A percentile compares a stretch with the other conserved stretches of the same genome.
Evolutionary conservation across 2,888 invertebrate species (phyloP).

Genomic region (Lymantria dispar): DNA sequence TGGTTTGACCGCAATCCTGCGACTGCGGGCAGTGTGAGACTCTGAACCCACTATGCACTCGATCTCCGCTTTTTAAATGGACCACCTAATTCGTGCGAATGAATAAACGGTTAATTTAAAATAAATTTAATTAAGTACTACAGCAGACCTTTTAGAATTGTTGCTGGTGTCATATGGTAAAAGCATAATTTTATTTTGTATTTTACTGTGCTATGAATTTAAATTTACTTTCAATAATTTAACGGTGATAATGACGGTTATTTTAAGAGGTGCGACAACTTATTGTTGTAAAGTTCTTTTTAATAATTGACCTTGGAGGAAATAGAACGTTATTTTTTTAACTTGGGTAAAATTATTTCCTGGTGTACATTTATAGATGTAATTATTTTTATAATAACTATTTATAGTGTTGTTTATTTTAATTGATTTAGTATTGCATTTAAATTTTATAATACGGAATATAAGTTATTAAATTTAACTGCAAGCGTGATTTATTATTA

Average conservation of each 20-base stretch:
- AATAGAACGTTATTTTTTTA: slow-evolving; percentile 24
- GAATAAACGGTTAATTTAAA: no score
- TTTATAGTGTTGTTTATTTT: not conserved
- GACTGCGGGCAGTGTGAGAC: no score
- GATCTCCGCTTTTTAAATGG: no score
- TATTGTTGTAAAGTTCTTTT: not conserved
- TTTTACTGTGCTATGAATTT: no score
- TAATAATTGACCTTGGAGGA: slow-evolving; percentile 18
- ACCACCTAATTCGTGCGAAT: no score
- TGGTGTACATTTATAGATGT: slow-evolving; percentile 10
- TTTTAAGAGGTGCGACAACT: not conserved
- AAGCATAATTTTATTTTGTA: no score
- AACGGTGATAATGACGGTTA: not conserved
- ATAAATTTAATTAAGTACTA: no score
- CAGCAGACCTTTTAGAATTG: no score
- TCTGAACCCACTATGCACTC: no score
- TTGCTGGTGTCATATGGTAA: no score
- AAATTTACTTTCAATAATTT: not conserved
- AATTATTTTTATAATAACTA: slow-evolving; percentile 2
- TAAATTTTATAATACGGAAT: not conserved
- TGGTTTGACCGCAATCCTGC: no score
- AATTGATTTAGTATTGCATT: not conserved
- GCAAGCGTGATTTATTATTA: not conserved
- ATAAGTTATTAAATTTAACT: not conserved
- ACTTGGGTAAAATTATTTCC: slow-evolving; percentile 21